These are phyloP conservation scores for Goniozus legneri DNA, from an alignment of 1,140 invertebrate genomes.

Conservation along the genomic window DNA sequence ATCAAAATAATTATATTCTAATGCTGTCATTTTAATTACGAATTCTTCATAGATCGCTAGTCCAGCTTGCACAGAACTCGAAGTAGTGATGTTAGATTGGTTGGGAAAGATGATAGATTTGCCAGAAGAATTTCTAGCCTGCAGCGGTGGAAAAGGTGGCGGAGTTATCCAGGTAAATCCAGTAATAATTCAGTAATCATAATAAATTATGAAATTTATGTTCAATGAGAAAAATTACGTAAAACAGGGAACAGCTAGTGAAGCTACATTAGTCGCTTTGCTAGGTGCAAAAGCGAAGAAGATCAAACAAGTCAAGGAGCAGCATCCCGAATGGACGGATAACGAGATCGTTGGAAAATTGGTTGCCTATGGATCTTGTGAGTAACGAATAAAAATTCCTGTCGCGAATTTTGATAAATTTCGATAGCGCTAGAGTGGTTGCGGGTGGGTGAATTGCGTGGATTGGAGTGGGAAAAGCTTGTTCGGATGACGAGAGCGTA, in stretches of 20 bases:
- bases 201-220: neutral
- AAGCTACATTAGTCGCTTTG: conserved; percentile 82
- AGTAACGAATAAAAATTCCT: conserved; percentile 34
- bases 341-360: conserved; percentile 81
- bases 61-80: conserved; percentile 95
- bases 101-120: conserved; percentile 91
- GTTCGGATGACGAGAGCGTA: conserved; percentile 21
- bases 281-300: conserved; percentile 83
- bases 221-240: neutral
- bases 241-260: conserved; percentile 77
- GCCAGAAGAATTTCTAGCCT: conserved; percentile 82
- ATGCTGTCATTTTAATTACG: neutral
- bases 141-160: conserved; percentile 78
- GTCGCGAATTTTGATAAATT: no score
- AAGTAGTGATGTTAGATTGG: conserved; percentile 97
- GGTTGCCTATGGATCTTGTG: conserved; percentile 80
- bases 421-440: neutral
- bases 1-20: neutral
- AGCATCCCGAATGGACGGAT: conserved; percentile 76
- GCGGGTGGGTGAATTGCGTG: conserved; percentile 1
- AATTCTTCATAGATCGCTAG: conserved; percentile 73
- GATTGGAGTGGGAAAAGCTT: no score
- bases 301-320: conserved; percentile 66
- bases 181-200: neutral
- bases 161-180: conserved; percentile 79